These are phyloP conservation scores for Limnephilus auricula DNA, from an alignment of 2,888 invertebrate species.

Conservation along the genomic window DNA sequence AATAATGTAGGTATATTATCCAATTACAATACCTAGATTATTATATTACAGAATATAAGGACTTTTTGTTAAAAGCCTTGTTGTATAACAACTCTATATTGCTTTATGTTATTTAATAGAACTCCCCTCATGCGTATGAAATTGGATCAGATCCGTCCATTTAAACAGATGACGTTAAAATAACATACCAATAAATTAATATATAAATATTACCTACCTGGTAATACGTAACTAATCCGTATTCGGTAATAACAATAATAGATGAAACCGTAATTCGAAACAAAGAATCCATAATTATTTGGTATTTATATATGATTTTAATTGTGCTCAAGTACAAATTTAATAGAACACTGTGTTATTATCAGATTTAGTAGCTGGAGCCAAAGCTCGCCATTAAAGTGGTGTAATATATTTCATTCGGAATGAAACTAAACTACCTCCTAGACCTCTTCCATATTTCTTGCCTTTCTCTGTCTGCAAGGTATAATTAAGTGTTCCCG, in stretches of 20 bases:
- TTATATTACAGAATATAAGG: too few species aligned
- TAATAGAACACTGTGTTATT: not conserved
- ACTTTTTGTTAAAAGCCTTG: too few species aligned
- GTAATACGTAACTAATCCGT: not conserved
- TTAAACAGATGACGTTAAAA: too few species aligned
- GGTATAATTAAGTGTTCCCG: slow-evolving; percentile 43
- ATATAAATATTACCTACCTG: too few species aligned
- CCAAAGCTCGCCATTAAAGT: slow-evolving; percentile 27
- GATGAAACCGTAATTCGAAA: not conserved
- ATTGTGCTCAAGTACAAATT: slow-evolving; percentile 1
- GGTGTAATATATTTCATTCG: slow-evolving; percentile 23
- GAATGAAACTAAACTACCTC: slow-evolving; percentile 36
- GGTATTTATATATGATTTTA: not conserved
- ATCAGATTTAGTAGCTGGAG: not conserved
- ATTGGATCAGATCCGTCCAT: not conserved
- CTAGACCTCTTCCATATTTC: slow-evolving; percentile 13
- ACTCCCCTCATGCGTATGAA: not conserved
- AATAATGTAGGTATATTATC: too few species aligned
- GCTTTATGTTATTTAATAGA: not conserved
- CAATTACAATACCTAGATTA: too few species aligned
- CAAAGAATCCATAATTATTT: not conserved
- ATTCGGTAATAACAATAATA: not conserved
- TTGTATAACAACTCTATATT: not conserved
- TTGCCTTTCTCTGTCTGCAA: slow-evolving; percentile 22
- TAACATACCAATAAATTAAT: too few species aligned